Conservation (phyloP, 2,888 invertebrate species). For the Prenolepis imparis region DNA sequence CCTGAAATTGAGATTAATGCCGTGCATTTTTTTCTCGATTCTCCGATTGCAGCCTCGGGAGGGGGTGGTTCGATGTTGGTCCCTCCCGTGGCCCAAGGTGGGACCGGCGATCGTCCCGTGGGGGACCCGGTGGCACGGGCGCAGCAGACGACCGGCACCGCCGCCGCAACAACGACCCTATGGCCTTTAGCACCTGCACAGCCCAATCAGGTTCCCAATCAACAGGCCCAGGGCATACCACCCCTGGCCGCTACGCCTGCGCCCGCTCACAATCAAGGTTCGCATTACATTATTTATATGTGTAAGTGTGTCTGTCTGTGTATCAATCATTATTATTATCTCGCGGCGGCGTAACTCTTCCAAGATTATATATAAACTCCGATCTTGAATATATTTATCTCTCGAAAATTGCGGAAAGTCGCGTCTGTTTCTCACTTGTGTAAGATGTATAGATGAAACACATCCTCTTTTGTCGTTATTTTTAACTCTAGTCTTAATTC, state of each 20-base stretch:
- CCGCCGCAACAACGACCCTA: conserved; percentile 83
- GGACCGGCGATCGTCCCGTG: conserved; percentile 82
- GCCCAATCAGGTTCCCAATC: conserved; percentile 82
- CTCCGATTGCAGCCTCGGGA: conserved; percentile 83
- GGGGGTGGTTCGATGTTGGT: conserved; percentile 86
- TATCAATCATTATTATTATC: conserved; percentile 34
- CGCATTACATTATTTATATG: conserved; percentile 18
- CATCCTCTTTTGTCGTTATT: too few relatives aligned
- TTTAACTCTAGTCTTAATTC: too few relatives aligned
- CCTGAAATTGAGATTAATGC: conserved; percentile 41
- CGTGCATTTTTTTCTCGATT: conserved; percentile 51
- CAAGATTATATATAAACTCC: background rate
- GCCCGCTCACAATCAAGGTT: conserved; percentile 84
- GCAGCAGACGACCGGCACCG: conserved; percentile 81
- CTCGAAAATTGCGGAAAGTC: background rate
- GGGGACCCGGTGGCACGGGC: conserved; percentile 86
- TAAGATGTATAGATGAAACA: too few relatives aligned
- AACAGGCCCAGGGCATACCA: conserved; percentile 83
- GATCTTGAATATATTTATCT: background rate
- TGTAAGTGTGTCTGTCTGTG: background rate
- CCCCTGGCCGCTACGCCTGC: conserved; percentile 83
- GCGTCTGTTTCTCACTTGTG: background rate
- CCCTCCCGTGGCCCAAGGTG: conserved; percentile 85
- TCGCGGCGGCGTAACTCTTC: conserved; percentile 18
- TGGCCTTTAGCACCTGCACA: conserved; percentile 87